phyloP scores from a whole-genome alignment of 1,140 invertebrate genomes.

The Saxidomus purpurata region DNA sequence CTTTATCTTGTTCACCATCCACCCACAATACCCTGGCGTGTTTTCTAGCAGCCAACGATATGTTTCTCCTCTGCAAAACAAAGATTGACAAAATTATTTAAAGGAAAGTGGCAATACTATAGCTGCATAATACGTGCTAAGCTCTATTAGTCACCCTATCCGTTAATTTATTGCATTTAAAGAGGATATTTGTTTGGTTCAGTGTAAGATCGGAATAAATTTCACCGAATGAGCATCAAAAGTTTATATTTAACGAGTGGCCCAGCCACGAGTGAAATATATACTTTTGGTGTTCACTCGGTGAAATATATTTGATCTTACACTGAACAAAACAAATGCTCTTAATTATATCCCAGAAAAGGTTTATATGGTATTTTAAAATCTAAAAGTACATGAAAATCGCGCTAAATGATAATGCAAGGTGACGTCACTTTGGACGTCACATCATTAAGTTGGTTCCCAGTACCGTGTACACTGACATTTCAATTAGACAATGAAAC shows the following conservation, averaged over 20 bases:
- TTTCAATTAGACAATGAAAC: constrained; percentile 6
- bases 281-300: neutral
- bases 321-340: neutral
- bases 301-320: neutral
- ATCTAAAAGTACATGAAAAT: neutral
- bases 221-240: too few relatives aligned
- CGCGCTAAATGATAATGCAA: neutral
- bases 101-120: constrained; percentile 2
- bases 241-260: neutral
- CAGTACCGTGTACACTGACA: neutral
- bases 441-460: neutral
- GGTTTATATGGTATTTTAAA: neutral
- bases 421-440: neutral
- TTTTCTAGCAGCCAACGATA: constrained; percentile 40
- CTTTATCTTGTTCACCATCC: constrained; percentile 35
- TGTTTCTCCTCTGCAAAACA: constrained; percentile 57
- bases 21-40: constrained; percentile 37
- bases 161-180: neutral
- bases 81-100: constrained; percentile 48
- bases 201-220: neutral
- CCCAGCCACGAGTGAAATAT: neutral
- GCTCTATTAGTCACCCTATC: neutral
- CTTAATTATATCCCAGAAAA: neutral
- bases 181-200: neutral
- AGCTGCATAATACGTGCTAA: neutral